These are phyloP conservation scores for Brachyptera putata DNA, from an alignment of 2,888 invertebrate genomes.

Conservation along the genomic window DNA sequence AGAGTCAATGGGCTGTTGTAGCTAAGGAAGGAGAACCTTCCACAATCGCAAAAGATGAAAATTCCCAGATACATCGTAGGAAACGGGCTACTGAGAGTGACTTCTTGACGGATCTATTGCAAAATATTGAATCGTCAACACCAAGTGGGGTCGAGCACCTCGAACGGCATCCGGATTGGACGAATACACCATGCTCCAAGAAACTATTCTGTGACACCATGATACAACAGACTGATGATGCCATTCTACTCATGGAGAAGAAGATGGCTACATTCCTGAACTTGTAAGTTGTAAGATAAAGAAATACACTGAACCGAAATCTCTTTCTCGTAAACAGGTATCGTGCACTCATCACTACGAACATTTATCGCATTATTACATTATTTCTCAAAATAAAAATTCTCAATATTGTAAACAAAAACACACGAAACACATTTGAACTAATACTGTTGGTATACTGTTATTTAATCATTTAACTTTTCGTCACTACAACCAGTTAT, in stretches of 20 bases:
- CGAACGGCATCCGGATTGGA: constrained; percentile 55
- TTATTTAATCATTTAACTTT: no score
- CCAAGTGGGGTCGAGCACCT: constrained; percentile 37
- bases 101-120: constrained; percentile 26
- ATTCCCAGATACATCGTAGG: not conserved
- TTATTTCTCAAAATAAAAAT: no score
- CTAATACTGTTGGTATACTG: no score
- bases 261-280: constrained; percentile 68
- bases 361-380: no score
- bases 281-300: constrained; percentile 59
- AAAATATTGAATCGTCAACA: constrained; percentile 22
- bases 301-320: no score
- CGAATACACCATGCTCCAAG: constrained; percentile 72
- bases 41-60: not conserved
- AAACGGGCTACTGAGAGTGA: constrained; percentile 17
- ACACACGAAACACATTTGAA: no score
- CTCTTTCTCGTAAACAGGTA: no score
- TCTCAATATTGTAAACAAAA: no score
- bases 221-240: constrained; percentile 63
- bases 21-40: not conserved
- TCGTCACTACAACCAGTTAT: no score
- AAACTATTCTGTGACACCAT: constrained; percentile 72
- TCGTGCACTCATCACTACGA: no score
- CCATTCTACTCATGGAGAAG: constrained; percentile 71
- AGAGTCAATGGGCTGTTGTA: not conserved